A percentile compares a stretch with the other conserved stretches of the same genome.
These are phyloP conservation scores for Thamnophis elegans DNA, from an alignment of 2,797 vertebrate species.

Conservation along the genomic window DNA sequence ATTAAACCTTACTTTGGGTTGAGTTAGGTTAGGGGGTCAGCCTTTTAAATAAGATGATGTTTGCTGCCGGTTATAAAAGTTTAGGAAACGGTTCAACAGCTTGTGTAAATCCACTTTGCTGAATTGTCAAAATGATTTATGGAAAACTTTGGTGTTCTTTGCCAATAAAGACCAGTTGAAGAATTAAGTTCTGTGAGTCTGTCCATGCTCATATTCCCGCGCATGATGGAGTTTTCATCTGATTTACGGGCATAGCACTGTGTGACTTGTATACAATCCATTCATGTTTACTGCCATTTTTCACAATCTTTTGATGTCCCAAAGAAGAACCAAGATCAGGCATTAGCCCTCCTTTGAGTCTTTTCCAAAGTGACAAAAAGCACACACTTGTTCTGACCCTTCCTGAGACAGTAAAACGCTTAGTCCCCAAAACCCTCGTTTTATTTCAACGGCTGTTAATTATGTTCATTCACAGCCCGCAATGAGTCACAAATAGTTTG, in stretches of 20 bases:
- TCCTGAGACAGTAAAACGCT: too few relatives aligned
- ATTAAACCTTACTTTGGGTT: constrained; percentile 17
- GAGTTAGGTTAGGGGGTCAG: constrained; percentile 18
- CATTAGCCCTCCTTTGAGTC: background rate
- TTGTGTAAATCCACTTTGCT: constrained; percentile 17
- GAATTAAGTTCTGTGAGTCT: constrained; percentile 27
- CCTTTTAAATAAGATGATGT: constrained; percentile 22
- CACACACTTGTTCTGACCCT: background rate
- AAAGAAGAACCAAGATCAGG: background rate
- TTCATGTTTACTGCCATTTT: background rate
- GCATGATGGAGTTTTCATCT: background rate
- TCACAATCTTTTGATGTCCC: background rate
- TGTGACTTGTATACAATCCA: background rate
- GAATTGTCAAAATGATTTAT: background rate
- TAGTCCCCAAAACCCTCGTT: too few relatives aligned
- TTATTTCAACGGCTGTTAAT: too few relatives aligned
- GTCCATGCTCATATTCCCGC: background rate
- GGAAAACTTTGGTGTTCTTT: background rate
- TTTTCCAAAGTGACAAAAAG: background rate
- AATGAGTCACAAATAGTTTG: too few relatives aligned
- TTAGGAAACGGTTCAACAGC: constrained; percentile 31
- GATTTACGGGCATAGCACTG: background rate
- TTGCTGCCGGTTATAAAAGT: constrained; percentile 16
- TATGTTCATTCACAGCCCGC: too few relatives aligned
- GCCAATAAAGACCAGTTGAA: constrained; percentile 14